A percentile compares a stretch with the other conserved stretches of the same genome.
Conservation (phyloP, 1,140 invertebrate species). For the Drosophila busckii region DNA sequence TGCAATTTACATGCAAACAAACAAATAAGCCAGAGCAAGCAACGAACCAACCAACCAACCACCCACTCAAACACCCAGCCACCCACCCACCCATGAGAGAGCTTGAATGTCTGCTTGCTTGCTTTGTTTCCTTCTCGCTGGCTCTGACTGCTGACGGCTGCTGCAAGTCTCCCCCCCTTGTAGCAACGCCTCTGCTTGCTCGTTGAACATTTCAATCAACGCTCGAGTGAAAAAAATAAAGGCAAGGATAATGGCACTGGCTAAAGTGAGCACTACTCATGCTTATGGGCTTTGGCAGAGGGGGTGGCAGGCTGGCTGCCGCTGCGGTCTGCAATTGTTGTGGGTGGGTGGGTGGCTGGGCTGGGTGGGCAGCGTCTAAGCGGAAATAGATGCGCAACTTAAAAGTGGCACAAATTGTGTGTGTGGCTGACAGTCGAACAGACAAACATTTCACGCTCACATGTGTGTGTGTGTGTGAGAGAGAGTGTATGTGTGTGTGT, state of each 20-base stretch:
- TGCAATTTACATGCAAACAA: constrained; percentile 75
- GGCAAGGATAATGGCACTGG: constrained; percentile 64
- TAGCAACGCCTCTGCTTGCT: constrained; percentile 19
- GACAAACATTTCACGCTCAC: too few relatives aligned
- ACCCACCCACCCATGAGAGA: constrained; percentile 2
- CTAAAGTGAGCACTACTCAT: too few relatives aligned
- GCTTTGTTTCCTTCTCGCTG: background rate
- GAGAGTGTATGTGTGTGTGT: too few relatives aligned
- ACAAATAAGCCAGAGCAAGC: constrained; percentile 52
- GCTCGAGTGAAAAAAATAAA: constrained; percentile 74
- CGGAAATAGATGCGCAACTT: constrained; percentile 73
- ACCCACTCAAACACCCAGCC: constrained; percentile 10
- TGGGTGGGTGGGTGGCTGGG: background rate
- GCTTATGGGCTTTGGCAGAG: too few relatives aligned
- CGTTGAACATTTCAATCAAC: constrained; percentile 74
- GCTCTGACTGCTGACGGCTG: constrained; percentile 28
- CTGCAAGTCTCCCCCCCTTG: constrained; percentile 10
- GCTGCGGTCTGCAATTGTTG: constrained; percentile 7
- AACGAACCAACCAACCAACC: constrained; percentile 26
- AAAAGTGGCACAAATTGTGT: constrained; percentile 73
- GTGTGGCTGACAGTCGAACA: too few relatives aligned
- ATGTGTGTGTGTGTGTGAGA: constrained; percentile 25
- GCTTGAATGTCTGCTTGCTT: constrained; percentile 21
- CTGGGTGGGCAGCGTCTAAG: constrained; percentile 38
- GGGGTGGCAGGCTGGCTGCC: constrained; percentile 1